Base-by-base conservation (phyloP, 2,113 vertebrate species). In the Pongo abelii region DNA sequence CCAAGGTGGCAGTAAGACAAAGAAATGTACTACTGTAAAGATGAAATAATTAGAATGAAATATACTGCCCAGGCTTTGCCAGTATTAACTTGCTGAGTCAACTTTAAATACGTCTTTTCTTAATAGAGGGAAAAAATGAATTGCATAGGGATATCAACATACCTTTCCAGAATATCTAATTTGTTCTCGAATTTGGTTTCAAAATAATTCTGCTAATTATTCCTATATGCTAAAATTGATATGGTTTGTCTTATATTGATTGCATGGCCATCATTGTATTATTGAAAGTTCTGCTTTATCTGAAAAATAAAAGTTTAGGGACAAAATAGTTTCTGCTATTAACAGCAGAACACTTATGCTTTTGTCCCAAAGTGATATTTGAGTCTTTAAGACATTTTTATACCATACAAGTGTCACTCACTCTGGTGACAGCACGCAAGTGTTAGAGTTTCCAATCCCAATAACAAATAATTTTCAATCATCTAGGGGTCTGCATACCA, bases 51-150 rank as follows among this genome's bases (percentile, higher is more conserved):
- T 97, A 95, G n/a, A 84, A 72, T 91, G 91, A 98, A 96, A 96
- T 95, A 94, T 85, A 93, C 13, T 67, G 14, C 35, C 0, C 48
- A 70, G 57, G 12, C 75, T 85, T 95, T 78, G 70, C 91, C 85
- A 96, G 46, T 40, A 59, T 85, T 93, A 92, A 96, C 72, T 92
- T 97, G 94, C 94, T 96, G 97, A 98, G 80, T 96, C 95, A 97
- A 91, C 10, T 35, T 79, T 85, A 50, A 88, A 43, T 88, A 43
- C 48, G 35, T 48, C 67, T 97, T 74, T 81, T 72, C 86, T 72
- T 77, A 95, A 80, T 61, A 87, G 32, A 11, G 83, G 9, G 6
- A 57, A 6, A 67, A 93, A 92, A 85, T 69, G 25, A 92, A 96
- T 91, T 77, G 14, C 40, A 40, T 23, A 20, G 27, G 6, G 3